These are phyloP conservation scores for Smithornis capensis DNA, from an alignment of 2,113 vertebrate genomes.

Conservation along the genomic window DNA sequence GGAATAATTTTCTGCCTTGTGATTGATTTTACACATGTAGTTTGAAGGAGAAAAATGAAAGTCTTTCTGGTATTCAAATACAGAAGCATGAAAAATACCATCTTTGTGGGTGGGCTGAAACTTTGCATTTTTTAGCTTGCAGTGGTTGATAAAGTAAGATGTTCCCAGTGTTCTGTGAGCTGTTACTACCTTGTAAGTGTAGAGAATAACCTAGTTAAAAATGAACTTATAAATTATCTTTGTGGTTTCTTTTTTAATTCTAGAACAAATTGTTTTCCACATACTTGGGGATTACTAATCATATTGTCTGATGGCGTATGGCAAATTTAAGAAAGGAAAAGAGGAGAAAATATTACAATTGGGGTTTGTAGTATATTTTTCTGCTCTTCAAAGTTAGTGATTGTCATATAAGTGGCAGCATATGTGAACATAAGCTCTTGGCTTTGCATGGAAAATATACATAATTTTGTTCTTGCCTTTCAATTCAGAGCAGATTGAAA, in stretches of 20 bases:
- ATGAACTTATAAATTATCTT: background rate
- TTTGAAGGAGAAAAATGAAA: constrained; percentile 28
- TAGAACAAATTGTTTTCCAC: background rate
- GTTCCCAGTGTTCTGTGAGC: background rate
- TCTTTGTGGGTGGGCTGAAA: constrained; percentile 26
- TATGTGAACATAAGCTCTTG: background rate
- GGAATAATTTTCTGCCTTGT: background rate
- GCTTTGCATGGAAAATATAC: background rate
- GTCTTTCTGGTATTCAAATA: constrained; percentile 33
- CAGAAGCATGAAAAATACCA: constrained; percentile 30
- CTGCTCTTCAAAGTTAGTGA: background rate
- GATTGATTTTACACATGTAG: constrained; percentile 40
- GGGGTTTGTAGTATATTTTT: background rate
- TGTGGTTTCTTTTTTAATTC: background rate
- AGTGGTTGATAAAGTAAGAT: constrained; percentile 4
- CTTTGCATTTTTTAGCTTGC: background rate
- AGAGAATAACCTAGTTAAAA: background rate
- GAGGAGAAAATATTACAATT: background rate
- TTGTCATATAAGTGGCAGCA: background rate
- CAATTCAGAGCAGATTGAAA: background rate
- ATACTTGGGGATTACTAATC: background rate
- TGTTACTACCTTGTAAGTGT: background rate
- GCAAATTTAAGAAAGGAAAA: background rate
- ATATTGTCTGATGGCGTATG: background rate
- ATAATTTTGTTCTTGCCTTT: background rate